Evolutionary conservation across 2,797 vertebrate genomes (phyloP), one percentile per base, ranked within the genome.

Genomic region (Pterois miles): DNA sequence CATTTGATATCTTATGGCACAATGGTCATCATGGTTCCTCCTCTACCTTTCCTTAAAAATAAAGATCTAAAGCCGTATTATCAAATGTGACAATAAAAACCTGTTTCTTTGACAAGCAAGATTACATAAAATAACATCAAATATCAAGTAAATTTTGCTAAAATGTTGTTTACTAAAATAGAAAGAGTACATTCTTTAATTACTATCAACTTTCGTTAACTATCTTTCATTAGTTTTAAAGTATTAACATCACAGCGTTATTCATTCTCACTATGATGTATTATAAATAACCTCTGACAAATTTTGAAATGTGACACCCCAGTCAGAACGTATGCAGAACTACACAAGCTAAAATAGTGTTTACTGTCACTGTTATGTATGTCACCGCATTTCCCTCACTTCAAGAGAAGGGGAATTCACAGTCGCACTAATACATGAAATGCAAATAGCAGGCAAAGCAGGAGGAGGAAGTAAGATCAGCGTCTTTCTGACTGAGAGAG

Each of bases 391-490:
- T 92, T 92, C 89, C 89, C 91, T 90, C 83, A 89, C 85, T 91
- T 89, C 80, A 80, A 86, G 72, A 81, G 72, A 84, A 91, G 88
- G 89, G 87, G 86, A 91, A 82, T 92, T 93, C 81, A 90, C 71
- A 69, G 73, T 76, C 31, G 59, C 13, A 56, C 38, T 50, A 67
- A 65, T 77, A 85, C 31, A 83, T 74, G 80, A 85, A 62, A 94
- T 94, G 91, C 86, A 94, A 93, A 94, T 89, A 63, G 79, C 10
- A 90, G 27, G 23, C 86, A 90, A 88, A 90, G 59, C 65, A 74
- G 56, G 38, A 65, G 74, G 76, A 75, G 86, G 87, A 87, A 83
- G 79, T 78, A 52, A 71, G 25, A 8, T 27, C 36, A 52, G 68
- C 38, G 50, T 82, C 88, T 82, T 34, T 78, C 77, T 82, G 54